Conservation (phyloP, 2,888 invertebrate genomes). For the Hypomecis atomaria region DNA sequence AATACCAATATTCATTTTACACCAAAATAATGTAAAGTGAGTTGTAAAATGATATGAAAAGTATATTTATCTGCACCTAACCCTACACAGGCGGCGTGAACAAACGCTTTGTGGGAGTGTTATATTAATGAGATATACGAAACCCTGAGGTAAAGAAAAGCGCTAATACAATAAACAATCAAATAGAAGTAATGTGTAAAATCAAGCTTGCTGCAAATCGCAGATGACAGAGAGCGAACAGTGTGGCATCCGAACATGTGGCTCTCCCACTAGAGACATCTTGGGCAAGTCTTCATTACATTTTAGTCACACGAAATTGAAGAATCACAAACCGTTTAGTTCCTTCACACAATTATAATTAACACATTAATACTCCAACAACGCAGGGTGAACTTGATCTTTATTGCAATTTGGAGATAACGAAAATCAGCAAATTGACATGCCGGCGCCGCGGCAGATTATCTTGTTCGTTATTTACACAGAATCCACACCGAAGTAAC, state of each 20-base stretch:
- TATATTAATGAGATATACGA: slow-evolving; percentile 40
- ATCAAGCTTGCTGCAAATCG: slow-evolving; percentile 55
- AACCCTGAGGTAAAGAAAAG: slow-evolving; percentile 18
- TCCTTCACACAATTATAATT: slow-evolving; percentile 53
- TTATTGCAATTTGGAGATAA: slow-evolving; percentile 59
- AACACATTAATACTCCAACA: slow-evolving; percentile 49
- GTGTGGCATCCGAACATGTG: slow-evolving; percentile 78
- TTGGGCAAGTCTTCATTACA: slow-evolving; percentile 65
- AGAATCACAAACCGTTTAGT: slow-evolving; percentile 57
- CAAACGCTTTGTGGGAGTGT: slow-evolving; percentile 53
- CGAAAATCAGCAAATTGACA: slow-evolving; percentile 76
- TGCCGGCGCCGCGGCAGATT: slow-evolving; percentile 77
- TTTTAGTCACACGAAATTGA: slow-evolving; percentile 57
- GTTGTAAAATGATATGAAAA: slow-evolving; percentile 1
- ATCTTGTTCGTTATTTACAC: slow-evolving; percentile 73
- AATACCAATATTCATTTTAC: background rate
- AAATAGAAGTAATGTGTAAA: slow-evolving; percentile 45
- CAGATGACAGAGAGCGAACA: slow-evolving; percentile 52
- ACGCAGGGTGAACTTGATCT: slow-evolving; percentile 58
- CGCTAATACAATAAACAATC: slow-evolving; percentile 35
- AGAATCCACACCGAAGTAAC: slow-evolving; percentile 68
- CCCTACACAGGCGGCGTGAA: slow-evolving; percentile 69
- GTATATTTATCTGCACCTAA: slow-evolving; percentile 58
- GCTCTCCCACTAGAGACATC: slow-evolving; percentile 71
- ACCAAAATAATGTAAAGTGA: background rate